A percentile compares a stretch with the other conserved stretches of the same genome.
Conservation (phyloP, 2,113 vertebrate species). For the Istiophorus platypterus region DNA sequence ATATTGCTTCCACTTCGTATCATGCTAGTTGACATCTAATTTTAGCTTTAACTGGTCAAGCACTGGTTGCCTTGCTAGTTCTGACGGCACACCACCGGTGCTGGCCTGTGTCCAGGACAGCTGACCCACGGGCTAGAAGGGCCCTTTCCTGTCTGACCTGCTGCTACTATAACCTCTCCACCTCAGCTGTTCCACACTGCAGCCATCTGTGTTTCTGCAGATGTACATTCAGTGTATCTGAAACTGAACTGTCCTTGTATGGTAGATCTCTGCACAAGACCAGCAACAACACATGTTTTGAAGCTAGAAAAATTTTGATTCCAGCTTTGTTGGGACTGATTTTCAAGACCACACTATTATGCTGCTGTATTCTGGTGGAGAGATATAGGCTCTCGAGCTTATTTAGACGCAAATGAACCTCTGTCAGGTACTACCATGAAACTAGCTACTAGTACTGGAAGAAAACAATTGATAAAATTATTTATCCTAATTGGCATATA, state of each 20-base stretch:
- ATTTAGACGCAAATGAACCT: neutral
- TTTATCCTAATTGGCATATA: neutral
- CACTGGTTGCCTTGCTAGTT: neutral
- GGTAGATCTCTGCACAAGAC: too few species aligned
- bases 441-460: neutral
- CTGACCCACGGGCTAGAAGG: slow-evolving; percentile 67
- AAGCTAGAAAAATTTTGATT: neutral
- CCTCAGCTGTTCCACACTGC: slow-evolving; percentile 68
- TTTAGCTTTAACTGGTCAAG: too few species aligned
- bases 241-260: neutral
- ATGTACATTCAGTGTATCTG: neutral
- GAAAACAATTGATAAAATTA: neutral
- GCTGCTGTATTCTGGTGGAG: neutral
- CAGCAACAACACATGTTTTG: neutral
- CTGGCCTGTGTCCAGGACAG: slow-evolving; percentile 61
- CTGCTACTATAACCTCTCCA: slow-evolving; percentile 61
- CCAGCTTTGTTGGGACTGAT: neutral
- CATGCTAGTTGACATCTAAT: too few species aligned
- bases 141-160: slow-evolving; percentile 69
- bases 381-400: neutral
- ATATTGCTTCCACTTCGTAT: too few species aligned
- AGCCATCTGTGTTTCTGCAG: neutral
- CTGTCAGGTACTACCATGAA: neutral
- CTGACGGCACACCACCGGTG: neutral
- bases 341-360: neutral